These are phyloP conservation scores for Hyposmocoma kahamanoa DNA, from an alignment of 1,140 invertebrate genomes.

Conservation along the genomic window DNA sequence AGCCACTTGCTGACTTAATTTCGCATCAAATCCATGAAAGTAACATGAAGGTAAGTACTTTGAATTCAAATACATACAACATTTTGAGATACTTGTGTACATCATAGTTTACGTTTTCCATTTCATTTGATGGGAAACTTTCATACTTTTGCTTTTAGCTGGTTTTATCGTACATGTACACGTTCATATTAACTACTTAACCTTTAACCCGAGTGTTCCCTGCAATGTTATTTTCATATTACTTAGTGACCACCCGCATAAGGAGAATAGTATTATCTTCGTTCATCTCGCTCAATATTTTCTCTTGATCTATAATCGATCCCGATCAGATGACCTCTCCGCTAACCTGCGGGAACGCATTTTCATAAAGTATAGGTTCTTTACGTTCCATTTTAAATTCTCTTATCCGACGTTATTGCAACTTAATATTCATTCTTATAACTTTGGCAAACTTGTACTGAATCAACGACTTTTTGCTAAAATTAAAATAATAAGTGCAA, in stretches of 20 bases:
- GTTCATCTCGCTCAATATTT: slow-evolving; percentile 58
- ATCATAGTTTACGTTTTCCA: neutral
- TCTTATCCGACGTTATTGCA: neutral
- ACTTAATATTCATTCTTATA: too few relatives aligned
- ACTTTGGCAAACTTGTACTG: too few relatives aligned
- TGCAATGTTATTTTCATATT: neutral
- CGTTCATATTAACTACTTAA: neutral
- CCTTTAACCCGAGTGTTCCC: neutral
- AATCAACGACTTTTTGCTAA: too few relatives aligned
- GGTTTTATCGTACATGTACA: neutral
- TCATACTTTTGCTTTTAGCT: neutral
- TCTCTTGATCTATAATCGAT: slow-evolving; percentile 51
- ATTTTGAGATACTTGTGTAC: neutral
- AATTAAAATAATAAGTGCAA: too few relatives aligned
- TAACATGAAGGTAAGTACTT: neutral
- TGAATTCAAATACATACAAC: neutral
- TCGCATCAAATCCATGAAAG: neutral
- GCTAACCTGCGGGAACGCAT: slow-evolving; percentile 22
- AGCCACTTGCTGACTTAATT: slow-evolving; percentile 2
- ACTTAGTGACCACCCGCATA: slow-evolving; percentile 3
- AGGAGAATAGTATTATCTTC: slow-evolving; percentile 25
- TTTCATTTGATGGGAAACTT: slow-evolving; percentile 3
- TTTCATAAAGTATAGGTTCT: slow-evolving; percentile 1
- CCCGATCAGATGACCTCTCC: slow-evolving; percentile 39
- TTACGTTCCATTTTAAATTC: neutral